These are phyloP conservation scores for rat (Rattus norvegicus) DNA, from an alignment of 2,113 vertebrate genomes.

Conservation along the genomic window DNA sequence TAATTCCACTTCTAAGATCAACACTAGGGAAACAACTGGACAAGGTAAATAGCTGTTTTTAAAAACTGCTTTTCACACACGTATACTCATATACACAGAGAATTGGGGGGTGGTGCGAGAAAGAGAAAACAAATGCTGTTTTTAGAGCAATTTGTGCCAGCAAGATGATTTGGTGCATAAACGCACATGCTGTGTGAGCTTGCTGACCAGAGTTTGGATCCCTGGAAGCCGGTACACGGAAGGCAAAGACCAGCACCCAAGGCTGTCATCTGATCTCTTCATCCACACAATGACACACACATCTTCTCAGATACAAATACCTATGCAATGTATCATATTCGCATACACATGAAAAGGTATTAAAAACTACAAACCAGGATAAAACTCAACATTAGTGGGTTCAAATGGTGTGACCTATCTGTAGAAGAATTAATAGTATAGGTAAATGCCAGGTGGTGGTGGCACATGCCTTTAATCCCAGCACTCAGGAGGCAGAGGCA, in stretches of 20 bases:
- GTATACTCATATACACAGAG: neutral
- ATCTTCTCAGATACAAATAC: neutral
- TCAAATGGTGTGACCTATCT: slow-evolving; percentile 27
- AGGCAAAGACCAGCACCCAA: neutral
- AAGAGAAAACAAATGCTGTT: neutral
- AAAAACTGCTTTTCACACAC: neutral
- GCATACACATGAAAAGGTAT: neutral
- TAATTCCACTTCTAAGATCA: slow-evolving; percentile 29
- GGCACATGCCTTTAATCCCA: neutral
- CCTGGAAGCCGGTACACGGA: neutral
- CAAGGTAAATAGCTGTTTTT: slow-evolving; percentile 25
- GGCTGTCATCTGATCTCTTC: neutral
- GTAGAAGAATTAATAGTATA: neutral
- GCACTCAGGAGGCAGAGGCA: neutral
- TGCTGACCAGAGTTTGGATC: neutral
- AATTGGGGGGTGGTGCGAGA: neutral
- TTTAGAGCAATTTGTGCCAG: neutral
- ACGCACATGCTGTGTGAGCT: neutral
- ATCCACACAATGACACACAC: neutral
- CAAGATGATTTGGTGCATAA: neutral
- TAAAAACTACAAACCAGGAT: slow-evolving; percentile 38
- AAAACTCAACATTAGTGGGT: neutral
- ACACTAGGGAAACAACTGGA: slow-evolving; percentile 25
- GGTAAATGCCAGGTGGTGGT: neutral
- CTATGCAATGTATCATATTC: neutral